A percentile compares a stretch with the other conserved stretches of the same genome.
These are phyloP conservation scores for Puffinus mauretanicus DNA, from an alignment of 2,113 vertebrate species.

Conservation along the genomic window DNA sequence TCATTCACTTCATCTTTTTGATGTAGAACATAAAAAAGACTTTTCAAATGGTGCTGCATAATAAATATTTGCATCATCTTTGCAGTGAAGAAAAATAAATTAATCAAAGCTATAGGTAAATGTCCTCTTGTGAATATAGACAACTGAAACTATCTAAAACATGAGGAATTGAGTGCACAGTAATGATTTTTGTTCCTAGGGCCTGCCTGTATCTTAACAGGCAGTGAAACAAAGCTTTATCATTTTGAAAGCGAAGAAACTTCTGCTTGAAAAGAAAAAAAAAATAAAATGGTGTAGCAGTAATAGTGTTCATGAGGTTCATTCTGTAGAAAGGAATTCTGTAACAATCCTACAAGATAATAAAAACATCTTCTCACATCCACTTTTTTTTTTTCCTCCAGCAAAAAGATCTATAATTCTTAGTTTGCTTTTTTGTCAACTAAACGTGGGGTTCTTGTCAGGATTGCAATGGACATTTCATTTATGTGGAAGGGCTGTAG, in stretches of 20 bases:
- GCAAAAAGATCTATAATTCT: not conserved
- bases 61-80: slow-evolving; percentile 36
- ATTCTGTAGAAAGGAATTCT: not conserved
- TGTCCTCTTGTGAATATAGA: not conserved
- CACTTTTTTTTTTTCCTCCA: not conserved
- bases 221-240: not conserved
- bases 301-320: not conserved
- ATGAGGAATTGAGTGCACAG: not conserved
- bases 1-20: slow-evolving; percentile 40
- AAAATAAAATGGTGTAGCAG: not conserved
- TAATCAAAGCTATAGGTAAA: not conserved
- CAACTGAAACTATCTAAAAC: slow-evolving; percentile 8
- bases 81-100: slow-evolving; percentile 17
- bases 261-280: not conserved
- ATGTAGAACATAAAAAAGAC: not conserved
- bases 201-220: not conserved
- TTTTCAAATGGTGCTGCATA: slow-evolving; percentile 1
- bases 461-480: not conserved
- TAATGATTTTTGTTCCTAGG: slow-evolving; percentile 29
- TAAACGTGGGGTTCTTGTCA: not conserved
- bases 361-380: not conserved
- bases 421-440: not conserved
- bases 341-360: not conserved
- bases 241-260: not conserved
- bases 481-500: not conserved